Evolutionary conservation across 2,113 vertebrate species (phyloP).

Genomic region (Camelus bactrianus): DNA sequence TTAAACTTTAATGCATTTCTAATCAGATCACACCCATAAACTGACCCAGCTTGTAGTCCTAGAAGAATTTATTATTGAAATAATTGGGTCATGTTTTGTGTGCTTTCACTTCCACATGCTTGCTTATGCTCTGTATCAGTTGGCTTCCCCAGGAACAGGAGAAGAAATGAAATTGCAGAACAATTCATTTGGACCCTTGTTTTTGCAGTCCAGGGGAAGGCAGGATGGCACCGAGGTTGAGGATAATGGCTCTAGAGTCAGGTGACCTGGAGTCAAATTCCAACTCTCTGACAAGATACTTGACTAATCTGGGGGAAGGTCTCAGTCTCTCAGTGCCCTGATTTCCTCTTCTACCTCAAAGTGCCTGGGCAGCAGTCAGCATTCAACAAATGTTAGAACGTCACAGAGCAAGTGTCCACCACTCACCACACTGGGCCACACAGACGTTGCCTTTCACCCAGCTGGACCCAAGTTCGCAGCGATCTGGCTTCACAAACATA

Average conservation of each 20-base stretch:
- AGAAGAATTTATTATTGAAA: not conserved
- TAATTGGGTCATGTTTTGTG: not conserved
- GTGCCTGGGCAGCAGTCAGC: not conserved
- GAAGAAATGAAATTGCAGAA: not conserved
- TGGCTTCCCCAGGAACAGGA: not conserved
- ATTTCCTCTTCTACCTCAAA: not conserved
- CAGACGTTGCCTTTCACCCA: not conserved
- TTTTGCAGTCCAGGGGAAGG: not conserved
- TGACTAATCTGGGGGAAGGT: not conserved
- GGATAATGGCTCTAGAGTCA: not conserved
- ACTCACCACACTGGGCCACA: not conserved
- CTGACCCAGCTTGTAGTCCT: not conserved
- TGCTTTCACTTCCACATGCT: not conserved
- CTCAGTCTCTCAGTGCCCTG: not conserved
- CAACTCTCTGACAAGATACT: not conserved
- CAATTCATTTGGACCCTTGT: not conserved
- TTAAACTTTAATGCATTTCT: not conserved
- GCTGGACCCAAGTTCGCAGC: not conserved
- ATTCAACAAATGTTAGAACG: not conserved
- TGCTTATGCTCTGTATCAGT: not conserved
- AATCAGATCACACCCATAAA: not conserved
- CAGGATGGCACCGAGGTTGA: not conserved
- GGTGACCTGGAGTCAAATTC: not conserved
- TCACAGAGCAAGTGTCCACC: not conserved
- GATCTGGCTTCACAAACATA: not conserved